These are phyloP conservation scores for Quiscalus mexicanus DNA, from an alignment of 2,113 vertebrate species.

Conservation along the genomic window DNA sequence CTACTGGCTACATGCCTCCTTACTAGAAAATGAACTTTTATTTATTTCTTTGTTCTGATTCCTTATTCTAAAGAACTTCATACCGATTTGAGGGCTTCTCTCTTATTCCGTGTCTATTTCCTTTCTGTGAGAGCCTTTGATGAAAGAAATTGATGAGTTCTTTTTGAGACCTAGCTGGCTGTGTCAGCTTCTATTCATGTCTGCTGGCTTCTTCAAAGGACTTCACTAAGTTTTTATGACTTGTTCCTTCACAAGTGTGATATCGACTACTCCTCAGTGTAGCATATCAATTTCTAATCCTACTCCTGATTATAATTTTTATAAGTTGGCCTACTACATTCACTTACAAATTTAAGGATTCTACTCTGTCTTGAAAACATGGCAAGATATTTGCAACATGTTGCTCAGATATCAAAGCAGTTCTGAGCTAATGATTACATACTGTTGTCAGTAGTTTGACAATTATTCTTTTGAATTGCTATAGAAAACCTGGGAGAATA, in stretches of 20 bases:
- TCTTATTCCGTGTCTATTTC: neutral
- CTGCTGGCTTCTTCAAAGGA: conserved; percentile 10
- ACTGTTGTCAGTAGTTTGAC: neutral
- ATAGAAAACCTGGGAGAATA: neutral
- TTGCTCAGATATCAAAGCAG: neutral
- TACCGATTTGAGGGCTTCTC: neutral
- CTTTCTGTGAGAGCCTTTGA: neutral
- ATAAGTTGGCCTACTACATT: neutral
- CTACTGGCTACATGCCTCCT: neutral
- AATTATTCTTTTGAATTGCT: neutral
- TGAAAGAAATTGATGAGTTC: neutral
- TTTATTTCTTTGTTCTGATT: neutral
- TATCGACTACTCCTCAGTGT: neutral
- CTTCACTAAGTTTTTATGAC: neutral
- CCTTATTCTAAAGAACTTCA: neutral
- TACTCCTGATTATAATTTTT: neutral
- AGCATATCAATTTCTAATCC: neutral
- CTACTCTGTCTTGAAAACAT: neutral
- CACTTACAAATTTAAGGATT: neutral
- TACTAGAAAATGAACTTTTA: neutral
- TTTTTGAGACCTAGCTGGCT: neutral
- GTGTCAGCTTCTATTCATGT: neutral
- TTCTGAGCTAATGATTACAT: neutral
- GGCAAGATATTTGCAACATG: neutral
- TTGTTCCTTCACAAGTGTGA: neutral